phyloP scores from a whole-genome alignment of 2,888 invertebrate species.

The Apamea epomidion region DNA sequence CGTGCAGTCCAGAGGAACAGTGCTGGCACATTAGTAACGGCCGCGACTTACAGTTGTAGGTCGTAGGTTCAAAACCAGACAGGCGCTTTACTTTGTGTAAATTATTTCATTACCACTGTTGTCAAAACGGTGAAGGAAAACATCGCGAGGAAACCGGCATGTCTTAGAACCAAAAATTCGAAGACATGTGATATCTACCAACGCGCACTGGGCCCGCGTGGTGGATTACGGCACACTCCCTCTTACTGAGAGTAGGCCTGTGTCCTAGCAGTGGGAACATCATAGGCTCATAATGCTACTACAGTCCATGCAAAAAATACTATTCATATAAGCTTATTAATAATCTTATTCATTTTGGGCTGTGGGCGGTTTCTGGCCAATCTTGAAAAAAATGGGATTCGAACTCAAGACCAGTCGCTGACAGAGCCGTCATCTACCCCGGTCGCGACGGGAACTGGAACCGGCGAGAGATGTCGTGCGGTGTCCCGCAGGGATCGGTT shows the following conservation, averaged over 20 bases:
- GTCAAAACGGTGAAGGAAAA: background rate
- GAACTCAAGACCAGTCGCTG: background rate
- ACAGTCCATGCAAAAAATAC: background rate
- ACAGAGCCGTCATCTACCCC: no score
- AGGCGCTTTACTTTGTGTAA: no score
- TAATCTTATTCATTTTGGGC: background rate
- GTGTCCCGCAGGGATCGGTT: no score
- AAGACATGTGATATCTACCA: background rate
- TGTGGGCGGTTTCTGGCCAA: background rate
- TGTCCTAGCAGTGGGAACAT: background rate
- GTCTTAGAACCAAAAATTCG: background rate
- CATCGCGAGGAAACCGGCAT: no score
- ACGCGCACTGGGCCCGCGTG: background rate
- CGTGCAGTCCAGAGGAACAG: background rate
- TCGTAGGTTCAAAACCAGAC: background rate
- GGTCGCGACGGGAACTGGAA: no score
- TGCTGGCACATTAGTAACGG: background rate
- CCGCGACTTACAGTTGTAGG: background rate
- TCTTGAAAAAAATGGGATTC: background rate
- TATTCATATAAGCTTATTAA: background rate
- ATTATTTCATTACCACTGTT: background rate
- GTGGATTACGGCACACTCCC: background rate
- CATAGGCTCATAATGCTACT: background rate
- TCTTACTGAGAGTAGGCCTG: background rate
- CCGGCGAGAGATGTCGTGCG: no score